Percentiles rank a stretch among this genome's conserved stretches.
phyloP scores from a whole-genome alignment of 2,797 vertebrate genomes.

The Hemibagrus guttatus region DNA sequence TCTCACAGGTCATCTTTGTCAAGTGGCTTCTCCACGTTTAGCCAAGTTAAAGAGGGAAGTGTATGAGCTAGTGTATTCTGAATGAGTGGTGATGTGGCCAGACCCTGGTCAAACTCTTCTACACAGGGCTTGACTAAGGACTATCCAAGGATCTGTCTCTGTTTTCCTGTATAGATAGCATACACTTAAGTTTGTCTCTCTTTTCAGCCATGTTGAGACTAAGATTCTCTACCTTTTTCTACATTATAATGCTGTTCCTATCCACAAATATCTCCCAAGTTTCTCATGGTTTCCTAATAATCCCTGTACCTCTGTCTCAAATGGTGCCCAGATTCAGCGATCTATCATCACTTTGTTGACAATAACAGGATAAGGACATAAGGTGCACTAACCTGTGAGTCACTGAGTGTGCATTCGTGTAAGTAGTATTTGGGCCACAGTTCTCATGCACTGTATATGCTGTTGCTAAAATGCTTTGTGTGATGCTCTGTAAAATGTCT shows the following conservation, averaged over 20 bases:
- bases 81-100: not conserved
- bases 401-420: not conserved
- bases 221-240: not conserved
- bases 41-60: not conserved
- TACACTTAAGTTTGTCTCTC: not conserved
- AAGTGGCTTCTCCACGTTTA: not conserved
- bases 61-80: not conserved
- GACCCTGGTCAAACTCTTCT: not conserved
- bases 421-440: not conserved
- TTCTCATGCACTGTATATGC: not conserved
- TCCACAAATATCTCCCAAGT: not conserved
- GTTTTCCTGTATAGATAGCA: not conserved
- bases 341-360: not conserved
- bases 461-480: not conserved
- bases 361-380: not conserved
- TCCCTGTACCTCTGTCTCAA: not conserved
- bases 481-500: not conserved
- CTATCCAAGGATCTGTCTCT: not conserved
- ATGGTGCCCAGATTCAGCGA: not conserved
- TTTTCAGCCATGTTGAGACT: not conserved
- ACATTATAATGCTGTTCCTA: not conserved
- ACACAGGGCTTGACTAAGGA: not conserved
- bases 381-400: not conserved
- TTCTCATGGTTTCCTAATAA: not conserved
- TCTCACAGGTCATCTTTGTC: not conserved